These are phyloP conservation scores for Anabas testudineus DNA, from an alignment of 2,797 vertebrate species.

Conservation along the genomic window DNA sequence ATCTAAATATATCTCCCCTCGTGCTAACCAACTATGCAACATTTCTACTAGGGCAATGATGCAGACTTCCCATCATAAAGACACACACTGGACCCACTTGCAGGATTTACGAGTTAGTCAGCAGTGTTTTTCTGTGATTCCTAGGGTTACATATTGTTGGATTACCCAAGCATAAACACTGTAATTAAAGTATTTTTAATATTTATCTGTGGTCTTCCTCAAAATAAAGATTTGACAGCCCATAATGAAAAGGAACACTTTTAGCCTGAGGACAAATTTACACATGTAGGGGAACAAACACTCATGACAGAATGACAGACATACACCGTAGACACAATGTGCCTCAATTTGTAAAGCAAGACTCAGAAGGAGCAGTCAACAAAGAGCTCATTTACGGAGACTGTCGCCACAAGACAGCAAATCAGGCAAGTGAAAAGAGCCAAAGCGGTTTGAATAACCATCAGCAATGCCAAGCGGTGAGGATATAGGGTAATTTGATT, in stretches of 20 bases:
- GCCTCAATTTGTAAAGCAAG: constrained; percentile 85
- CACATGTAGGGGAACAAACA: constrained; percentile 48
- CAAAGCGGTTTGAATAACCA: constrained; percentile 82
- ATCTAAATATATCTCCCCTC: constrained; percentile 4
- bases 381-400: constrained; percentile 83
- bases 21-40: neutral
- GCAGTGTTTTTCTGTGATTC: constrained; percentile 24
- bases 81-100: neutral
- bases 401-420: constrained; percentile 80
- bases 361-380: constrained; percentile 79
- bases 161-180: constrained; percentile 46
- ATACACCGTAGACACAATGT: constrained; percentile 69
- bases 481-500: constrained; percentile 82
- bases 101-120: constrained; percentile 17
- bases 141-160: constrained; percentile 43
- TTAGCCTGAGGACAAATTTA: constrained; percentile 48
- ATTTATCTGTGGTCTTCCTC: constrained; percentile 48
- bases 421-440: constrained; percentile 74
- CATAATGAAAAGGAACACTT: constrained; percentile 54
- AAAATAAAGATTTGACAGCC: constrained; percentile 59
- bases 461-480: constrained; percentile 67
- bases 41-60: neutral
- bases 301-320: constrained; percentile 61
- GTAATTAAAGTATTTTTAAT: constrained; percentile 45
- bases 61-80: neutral